These are phyloP conservation scores for Odontamblyopus lacepedii DNA, from an alignment of 2,797 vertebrate genomes.

Conservation along the genomic window DNA sequence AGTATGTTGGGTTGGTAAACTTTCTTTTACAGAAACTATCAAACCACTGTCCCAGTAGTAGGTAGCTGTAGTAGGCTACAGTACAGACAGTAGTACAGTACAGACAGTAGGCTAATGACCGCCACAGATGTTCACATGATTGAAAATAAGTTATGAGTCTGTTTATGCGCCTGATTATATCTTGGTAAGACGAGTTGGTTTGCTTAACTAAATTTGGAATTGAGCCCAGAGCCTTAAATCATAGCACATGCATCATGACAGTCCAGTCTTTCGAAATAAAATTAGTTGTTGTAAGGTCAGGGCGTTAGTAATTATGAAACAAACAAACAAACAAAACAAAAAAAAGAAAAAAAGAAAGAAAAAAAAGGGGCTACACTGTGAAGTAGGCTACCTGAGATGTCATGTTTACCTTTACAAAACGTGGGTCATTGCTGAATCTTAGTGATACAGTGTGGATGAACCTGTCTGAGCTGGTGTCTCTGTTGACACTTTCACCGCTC, in stretches of 20 bases:
- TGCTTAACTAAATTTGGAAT: slow-evolving; percentile 1
- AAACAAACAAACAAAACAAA: too few species aligned
- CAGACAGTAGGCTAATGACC: not conserved
- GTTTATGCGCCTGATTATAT: not conserved
- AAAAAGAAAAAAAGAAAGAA: too few species aligned
- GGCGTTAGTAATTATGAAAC: not conserved
- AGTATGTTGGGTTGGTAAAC: not conserved
- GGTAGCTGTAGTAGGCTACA: too few species aligned
- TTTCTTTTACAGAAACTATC: not conserved
- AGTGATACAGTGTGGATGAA: not conserved
- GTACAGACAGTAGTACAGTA: too few species aligned
- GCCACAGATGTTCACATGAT: not conserved
- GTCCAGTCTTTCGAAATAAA: slow-evolving; percentile 18
- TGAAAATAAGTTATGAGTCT: not conserved
- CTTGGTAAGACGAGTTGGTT: not conserved
- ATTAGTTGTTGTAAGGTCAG: too few species aligned
- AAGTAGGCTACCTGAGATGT: not conserved
- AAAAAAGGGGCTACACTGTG: not conserved
- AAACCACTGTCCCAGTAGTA: not conserved
- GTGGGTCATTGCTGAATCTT: not conserved
- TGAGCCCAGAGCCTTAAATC: not conserved
- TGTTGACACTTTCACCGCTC: not conserved
- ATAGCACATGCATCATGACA: not conserved
- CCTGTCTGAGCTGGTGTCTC: slow-evolving; percentile 9
- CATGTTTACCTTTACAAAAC: not conserved